Evolutionary conservation across 37 sponge, comb jelly and placozoan genomes (phyloP), one percentile per base, ranked within the genome.

Genomic region (Chondrosia reniformis): DNA sequence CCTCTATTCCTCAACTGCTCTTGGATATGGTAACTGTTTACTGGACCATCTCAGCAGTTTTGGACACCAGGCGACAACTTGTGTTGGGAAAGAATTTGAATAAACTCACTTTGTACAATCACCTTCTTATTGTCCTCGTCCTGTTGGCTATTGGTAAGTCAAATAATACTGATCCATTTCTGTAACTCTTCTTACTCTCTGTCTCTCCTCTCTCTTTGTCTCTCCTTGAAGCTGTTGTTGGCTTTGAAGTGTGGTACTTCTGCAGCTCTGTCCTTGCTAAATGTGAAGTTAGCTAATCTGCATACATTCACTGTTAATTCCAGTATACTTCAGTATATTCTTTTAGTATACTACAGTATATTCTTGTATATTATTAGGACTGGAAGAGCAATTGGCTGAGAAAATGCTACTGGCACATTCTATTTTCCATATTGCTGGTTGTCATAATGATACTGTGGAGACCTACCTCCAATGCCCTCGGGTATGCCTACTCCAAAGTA

Each of bases 391-490:
- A 84, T 76, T 92, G 92, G 92, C 59, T 92, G 42, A 45, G 62
- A 7, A 88, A 87, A 1, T 79, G 83, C 58, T 95, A 86, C 89
- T 95, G 91, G 91, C 92, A 84, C 45, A 55, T 91, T 34, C 74
- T 95, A 57, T 95, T 92, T 76, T 46, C 46, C 32, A 75, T 88
- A 36, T 45, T 95, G 27, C 82, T 92, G 30, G 15, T 79, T 13
- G 82, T 85, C 39, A 85, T 95, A 41, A 95, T 95, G 92, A 36
- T 88, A 41, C 75, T 95, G 3, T 95, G 96, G 96, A 45, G 96
- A 41, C 96, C 96, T 0, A 65, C 76, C 15, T 45, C 90, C 62
- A 95, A 95, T 34, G 80, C 66, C 9, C 71, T 30, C 17, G 84
- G 88, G 85, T 80, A 6, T 33, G 76, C 17, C 27, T 61, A 61